A percentile compares a stretch with the other conserved stretches of the same genome.
These are phyloP conservation scores for Struthidea cinerea DNA, from an alignment of 2,113 vertebrate genomes.

Conservation along the genomic window DNA sequence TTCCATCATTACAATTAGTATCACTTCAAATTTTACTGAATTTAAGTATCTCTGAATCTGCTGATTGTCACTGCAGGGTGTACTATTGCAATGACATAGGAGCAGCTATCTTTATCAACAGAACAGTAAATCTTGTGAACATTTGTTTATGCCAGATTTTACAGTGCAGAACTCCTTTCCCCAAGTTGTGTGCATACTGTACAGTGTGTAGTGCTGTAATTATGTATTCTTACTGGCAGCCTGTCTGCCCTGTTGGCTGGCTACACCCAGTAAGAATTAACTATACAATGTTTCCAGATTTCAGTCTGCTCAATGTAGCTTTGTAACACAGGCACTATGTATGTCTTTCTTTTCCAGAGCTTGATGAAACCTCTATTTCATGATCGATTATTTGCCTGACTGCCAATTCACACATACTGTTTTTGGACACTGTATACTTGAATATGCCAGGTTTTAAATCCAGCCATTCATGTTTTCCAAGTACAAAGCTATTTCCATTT, in stretches of 20 bases:
- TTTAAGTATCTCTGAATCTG: not conserved
- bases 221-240: not conserved
- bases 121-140: not conserved
- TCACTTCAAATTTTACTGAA: not conserved
- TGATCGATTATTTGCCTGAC: not conserved
- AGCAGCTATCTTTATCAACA: not conserved
- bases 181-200: not conserved
- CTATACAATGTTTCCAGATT: not conserved
- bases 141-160: not conserved
- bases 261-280: not conserved
- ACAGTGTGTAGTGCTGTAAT: not conserved
- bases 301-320: not conserved
- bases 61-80: not conserved
- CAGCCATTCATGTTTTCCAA: slow-evolving; percentile 27
- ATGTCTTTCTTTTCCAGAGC: not conserved
- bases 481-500: not conserved
- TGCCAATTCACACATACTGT: not conserved
- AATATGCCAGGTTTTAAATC: not conserved
- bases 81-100: not conserved
- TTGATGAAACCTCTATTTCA: not conserved
- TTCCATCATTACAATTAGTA: not conserved
- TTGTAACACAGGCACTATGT: not conserved
- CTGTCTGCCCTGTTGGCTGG: not conserved
- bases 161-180: not conserved
- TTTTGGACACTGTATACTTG: not conserved